phyloP scores from a whole-genome alignment of 1,140 invertebrate genomes.

The Zaprionus camerounensis region DNA sequence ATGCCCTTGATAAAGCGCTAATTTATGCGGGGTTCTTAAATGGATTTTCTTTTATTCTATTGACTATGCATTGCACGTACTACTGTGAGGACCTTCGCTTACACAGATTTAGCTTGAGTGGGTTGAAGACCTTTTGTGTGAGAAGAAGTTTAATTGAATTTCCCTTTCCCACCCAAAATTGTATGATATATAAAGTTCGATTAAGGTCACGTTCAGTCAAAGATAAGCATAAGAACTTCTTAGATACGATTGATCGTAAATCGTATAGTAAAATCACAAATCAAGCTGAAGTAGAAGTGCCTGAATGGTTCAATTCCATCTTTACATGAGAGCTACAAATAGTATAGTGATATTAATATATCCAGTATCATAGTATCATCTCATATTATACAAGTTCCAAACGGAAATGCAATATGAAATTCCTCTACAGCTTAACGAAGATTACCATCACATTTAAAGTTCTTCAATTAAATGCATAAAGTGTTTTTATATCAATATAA shows the following conservation, averaged over 20 bases:
- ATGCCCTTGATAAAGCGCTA: constrained; percentile 37
- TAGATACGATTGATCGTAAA: no score
- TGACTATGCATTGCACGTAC: constrained; percentile 4
- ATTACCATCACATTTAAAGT: not conserved
- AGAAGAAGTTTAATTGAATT: not conserved
- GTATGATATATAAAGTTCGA: not conserved
- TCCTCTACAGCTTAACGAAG: no score
- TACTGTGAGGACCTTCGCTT: not conserved
- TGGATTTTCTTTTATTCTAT: constrained; percentile 47
- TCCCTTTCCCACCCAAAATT: no score
- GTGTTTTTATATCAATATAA: not conserved
- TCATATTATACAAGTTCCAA: no score
- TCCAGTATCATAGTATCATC: no score
- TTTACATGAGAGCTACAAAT: no score
- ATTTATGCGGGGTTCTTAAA: constrained; percentile 45
- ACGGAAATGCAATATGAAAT: no score
- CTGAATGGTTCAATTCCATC: no score
- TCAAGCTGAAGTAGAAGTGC: no score
- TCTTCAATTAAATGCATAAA: not conserved
- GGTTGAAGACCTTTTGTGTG: not conserved
- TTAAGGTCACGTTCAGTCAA: not conserved
- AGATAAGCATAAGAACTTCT: not conserved
- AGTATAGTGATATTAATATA: no score
- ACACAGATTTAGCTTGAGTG: not conserved
- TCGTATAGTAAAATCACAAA: no score